Evolutionary conservation across 2,797 vertebrate genomes (phyloP), one percentile per base, ranked within the genome.

Genomic region (Dipus sagitta): DNA sequence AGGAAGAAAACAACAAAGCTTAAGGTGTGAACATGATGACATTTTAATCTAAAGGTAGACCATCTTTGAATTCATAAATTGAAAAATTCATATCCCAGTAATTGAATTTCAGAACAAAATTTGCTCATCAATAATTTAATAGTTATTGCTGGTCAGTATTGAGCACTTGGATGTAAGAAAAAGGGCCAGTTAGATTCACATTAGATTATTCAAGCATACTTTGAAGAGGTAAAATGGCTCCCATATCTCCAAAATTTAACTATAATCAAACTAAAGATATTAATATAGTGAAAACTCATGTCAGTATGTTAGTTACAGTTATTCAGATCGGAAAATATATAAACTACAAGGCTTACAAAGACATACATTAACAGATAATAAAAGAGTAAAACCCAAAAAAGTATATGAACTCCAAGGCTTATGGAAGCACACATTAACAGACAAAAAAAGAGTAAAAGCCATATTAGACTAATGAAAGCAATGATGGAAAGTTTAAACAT

Each of bases 81-180:
- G 81, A 78, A 94, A 96, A 92, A 60, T 64, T 28, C 89, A 54
- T 4, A 64, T 20, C 65, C 21, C 2, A 20, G 7, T 60, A 67
- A 60, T 3, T 79, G 26, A 68, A 83, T 52, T 4, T 52, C 74
- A 93, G 75, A 77, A n/a, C 20, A 65, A 79, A 78, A 68, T 90
- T 87, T 88, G 20, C 62, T 94, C 79, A 77, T 93, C 58, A 81
- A n/a, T 77, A 77, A 88, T 86, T 93, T 88, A 77, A 86, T 54
- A 90, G 20, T 81, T 86, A 80, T 38, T 47, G 12, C 4, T 47
- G 7, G 0, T 93, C 20, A 38, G 20, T n/a, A 23, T 20, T 9
- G 47, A 86, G 18, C 7, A 90, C 74, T 76, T 92, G 28, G 21
- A 93, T 78, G 23, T 54, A 75, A 86, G 52, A 30, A 26, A 70